Conservation (phyloP, 2,888 invertebrate genomes). For the Dascillus cervinus region DNA sequence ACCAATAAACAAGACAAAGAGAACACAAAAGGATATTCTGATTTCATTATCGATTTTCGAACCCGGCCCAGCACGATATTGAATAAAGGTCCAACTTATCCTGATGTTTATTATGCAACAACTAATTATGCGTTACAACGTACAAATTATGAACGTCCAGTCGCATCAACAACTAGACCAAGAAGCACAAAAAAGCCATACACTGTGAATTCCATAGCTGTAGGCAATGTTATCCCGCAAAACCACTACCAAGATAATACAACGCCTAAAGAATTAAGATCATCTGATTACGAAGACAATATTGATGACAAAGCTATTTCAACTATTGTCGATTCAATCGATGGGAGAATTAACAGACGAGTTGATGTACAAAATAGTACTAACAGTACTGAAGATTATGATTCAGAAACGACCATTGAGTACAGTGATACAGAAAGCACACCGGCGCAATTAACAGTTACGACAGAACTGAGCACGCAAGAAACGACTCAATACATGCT, state of each 20-base stretch:
- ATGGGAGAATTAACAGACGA: constrained; percentile 25
- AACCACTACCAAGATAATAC: constrained; percentile 11
- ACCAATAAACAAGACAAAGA: constrained; percentile 13
- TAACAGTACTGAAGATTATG: constrained; percentile 11
- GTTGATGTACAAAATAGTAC: constrained; percentile 18
- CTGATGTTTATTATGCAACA: constrained; percentile 18
- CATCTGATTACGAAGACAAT: constrained; percentile 16
- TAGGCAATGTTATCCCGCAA: constrained; percentile 5
- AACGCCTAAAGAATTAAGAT: constrained; percentile 12
- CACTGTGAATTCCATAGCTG: constrained; percentile 6
- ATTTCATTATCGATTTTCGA: constrained; percentile 7
- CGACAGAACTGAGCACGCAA: constrained; percentile 3
- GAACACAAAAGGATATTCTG: constrained; percentile 13
- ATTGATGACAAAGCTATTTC: constrained; percentile 22
- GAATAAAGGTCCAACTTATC: constrained; percentile 1
- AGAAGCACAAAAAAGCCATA: constrained; percentile 7
- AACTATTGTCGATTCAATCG: constrained; percentile 25
- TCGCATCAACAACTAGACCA: constrained; percentile 16
- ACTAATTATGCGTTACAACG: constrained; percentile 22
- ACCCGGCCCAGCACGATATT: constrained; percentile 9
- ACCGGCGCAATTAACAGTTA: too few species aligned
- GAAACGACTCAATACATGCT: too few species aligned
- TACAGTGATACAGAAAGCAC: neutral
- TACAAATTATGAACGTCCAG: constrained; percentile 19
- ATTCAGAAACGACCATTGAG: constrained; percentile 14